These are phyloP conservation scores for Galaxea fascicularis DNA, from an alignment of 92 coral and sea anemone species.

Conservation along the genomic window DNA sequence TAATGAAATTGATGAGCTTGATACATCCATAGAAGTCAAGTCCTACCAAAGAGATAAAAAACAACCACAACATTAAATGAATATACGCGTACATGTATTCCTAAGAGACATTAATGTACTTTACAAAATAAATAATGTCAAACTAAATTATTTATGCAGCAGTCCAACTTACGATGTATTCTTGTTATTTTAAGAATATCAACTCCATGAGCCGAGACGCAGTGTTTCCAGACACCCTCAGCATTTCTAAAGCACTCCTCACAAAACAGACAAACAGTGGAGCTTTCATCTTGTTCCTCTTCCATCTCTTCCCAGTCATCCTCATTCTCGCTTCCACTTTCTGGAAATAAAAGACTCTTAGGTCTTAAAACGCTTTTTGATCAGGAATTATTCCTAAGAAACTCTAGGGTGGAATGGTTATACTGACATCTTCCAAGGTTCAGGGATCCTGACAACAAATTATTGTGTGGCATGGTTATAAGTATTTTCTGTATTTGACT, in stretches of 20 bases:
- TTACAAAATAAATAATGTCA: too few relatives aligned
- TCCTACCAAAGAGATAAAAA: slow-evolving; percentile 48
- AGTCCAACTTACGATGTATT: slow-evolving; percentile 67
- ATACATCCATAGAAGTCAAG: slow-evolving; percentile 95
- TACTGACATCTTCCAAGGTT: too few relatives aligned
- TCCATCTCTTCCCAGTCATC: slow-evolving; percentile 89
- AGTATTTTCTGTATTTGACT: too few relatives aligned
- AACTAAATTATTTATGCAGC: not conserved
- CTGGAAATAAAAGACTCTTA: not conserved
- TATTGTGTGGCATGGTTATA: too few relatives aligned
- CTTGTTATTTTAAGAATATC: slow-evolving; percentile 61
- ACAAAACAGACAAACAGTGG: slow-evolving; percentile 87
- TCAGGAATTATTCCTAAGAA: not conserved
- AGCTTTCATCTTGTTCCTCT: slow-evolving; percentile 54
- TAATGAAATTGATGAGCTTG: slow-evolving; percentile 82
- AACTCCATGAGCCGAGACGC: slow-evolving; percentile 74
- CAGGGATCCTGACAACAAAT: too few relatives aligned
- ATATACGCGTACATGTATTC: not conserved
- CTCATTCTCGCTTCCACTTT: slow-evolving; percentile 84
- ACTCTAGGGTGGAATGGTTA: too few relatives aligned
- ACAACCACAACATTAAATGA: not conserved
- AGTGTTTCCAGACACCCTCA: slow-evolving; percentile 73
- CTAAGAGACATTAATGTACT: too few relatives aligned
- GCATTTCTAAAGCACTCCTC: slow-evolving; percentile 68
- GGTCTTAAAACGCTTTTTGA: not conserved